phyloP scores from a whole-genome alignment of 2,888 invertebrate genomes.

The Apomyelois bistriatella region DNA sequence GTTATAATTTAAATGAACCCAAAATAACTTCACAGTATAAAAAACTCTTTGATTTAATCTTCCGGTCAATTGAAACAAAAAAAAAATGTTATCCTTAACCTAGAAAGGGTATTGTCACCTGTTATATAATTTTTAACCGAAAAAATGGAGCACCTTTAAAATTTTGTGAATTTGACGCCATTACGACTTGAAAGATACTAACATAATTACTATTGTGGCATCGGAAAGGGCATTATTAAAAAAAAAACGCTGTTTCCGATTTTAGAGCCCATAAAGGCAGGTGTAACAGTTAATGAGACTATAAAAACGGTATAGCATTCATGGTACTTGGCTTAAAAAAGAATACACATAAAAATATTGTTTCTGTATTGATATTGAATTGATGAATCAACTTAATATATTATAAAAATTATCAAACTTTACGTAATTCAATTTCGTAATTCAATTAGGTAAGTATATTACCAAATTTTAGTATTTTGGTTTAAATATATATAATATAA shows the following conservation, averaged over 20 bases:
- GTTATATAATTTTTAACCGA: neutral
- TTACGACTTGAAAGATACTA: slow-evolving; percentile 1
- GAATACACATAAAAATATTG: neutral
- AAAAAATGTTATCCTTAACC: neutral
- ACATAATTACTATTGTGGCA: slow-evolving; percentile 6
- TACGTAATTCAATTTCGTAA: too few species aligned
- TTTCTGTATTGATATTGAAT: neutral
- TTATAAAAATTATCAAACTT: too few species aligned
- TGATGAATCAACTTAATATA: too few species aligned
- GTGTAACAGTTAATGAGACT: slow-evolving; percentile 55
- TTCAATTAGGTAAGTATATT: too few species aligned
- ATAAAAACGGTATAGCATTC: slow-evolving; percentile 64
- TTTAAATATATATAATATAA: too few species aligned
- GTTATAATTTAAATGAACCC: too few species aligned
- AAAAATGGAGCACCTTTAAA: slow-evolving; percentile 7
- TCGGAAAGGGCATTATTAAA: slow-evolving; percentile 30
- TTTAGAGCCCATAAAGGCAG: slow-evolving; percentile 43
- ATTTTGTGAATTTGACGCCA: slow-evolving; percentile 11
- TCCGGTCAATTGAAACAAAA: neutral
- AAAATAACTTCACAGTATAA: too few species aligned
- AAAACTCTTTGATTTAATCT: too few species aligned
- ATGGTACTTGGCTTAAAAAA: slow-evolving; percentile 15
- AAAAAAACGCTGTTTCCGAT: slow-evolving; percentile 39
- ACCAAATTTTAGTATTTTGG: too few species aligned
- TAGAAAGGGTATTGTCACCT: slow-evolving; percentile 1